Evolutionary conservation across 37 sponge, comb jelly and placozoan genomes (phyloP).

Genomic region (Corticium candelabrum): DNA sequence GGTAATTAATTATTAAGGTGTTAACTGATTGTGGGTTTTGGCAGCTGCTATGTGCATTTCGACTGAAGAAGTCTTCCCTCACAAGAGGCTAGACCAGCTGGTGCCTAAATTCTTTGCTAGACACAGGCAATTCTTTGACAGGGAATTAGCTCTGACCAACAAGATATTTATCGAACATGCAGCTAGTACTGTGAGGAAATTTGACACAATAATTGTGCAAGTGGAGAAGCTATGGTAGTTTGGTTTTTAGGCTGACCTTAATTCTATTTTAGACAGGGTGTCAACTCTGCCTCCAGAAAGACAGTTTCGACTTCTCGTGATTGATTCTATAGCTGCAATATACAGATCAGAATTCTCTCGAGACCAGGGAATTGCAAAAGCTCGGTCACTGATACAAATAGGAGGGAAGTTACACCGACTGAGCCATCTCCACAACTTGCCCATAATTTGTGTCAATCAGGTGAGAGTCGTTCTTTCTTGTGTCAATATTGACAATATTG

Average conservation of each 20-base stretch:
- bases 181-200: constrained; percentile 8
- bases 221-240: no score
- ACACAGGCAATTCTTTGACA: constrained; percentile 7
- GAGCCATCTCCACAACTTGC: constrained; percentile 22
- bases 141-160: no score
- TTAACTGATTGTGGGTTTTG: no score
- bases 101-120: constrained; percentile 23
- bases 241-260: constrained; percentile 24
- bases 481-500: constrained; percentile 2
- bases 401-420: constrained; percentile 38
- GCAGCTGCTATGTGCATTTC: constrained; percentile 70
- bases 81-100: constrained; percentile 59
- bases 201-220: no score
- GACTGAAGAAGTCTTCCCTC: constrained; percentile 86
- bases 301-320: constrained; percentile 50
- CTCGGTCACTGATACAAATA: constrained; percentile 44
- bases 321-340: constrained; percentile 86
- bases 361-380: constrained; percentile 33
- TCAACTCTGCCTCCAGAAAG: constrained; percentile 17
- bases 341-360: constrained; percentile 60
- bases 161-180: constrained; percentile 20
- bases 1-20: no score
- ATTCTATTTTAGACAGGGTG: background rate
- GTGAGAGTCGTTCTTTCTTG: constrained; percentile 21
- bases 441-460: constrained; percentile 79